These are phyloP conservation scores for Drosophila paranaensis DNA, from an alignment of 2,888 invertebrate species.

Conservation along the genomic window DNA sequence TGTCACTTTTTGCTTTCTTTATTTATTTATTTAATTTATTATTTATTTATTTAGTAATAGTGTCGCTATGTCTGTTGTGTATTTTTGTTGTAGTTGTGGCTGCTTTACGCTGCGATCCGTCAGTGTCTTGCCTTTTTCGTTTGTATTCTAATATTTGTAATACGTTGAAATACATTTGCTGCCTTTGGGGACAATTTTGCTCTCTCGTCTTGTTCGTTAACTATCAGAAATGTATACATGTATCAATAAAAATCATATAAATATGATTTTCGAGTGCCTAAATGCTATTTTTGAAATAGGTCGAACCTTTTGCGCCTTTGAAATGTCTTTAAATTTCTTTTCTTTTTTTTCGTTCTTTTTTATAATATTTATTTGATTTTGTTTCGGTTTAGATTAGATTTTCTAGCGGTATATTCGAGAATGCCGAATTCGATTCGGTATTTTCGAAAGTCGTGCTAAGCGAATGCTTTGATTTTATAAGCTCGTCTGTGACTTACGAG, in stretches of 20 bases:
- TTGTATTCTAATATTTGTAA: constrained; percentile 77
- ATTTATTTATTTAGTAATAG: constrained; percentile 69
- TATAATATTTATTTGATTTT: constrained; percentile 5
- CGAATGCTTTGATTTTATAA: constrained; percentile 65
- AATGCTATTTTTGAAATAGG: constrained; percentile 62
- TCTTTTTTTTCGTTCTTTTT: constrained; percentile 2
- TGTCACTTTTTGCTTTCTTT: constrained; percentile 63
- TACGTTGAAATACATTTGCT: constrained; percentile 77
- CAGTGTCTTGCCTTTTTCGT: constrained; percentile 44
- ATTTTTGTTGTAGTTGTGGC: constrained; percentile 52
- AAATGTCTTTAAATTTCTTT: constrained; percentile 25
- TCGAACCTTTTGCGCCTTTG: constrained; percentile 33
- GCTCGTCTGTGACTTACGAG: constrained; percentile 55
- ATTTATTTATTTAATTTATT: constrained; percentile 51
- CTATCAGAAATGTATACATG: constrained; percentile 37
- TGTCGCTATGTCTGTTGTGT: constrained; percentile 73
- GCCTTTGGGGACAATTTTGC: constrained; percentile 44
- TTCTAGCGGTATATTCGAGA: constrained; percentile 52
- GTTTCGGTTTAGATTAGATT: constrained; percentile 42
- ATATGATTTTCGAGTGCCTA: constrained; percentile 44
- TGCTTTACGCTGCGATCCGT: constrained; percentile 42
- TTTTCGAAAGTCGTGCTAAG: constrained; percentile 62
- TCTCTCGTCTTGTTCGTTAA: constrained; percentile 33
- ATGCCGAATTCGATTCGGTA: constrained; percentile 71
- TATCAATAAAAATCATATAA: constrained; percentile 41